phyloP scores from a whole-genome alignment of 2,888 invertebrate genomes.

The Agapostemon virescens region DNA sequence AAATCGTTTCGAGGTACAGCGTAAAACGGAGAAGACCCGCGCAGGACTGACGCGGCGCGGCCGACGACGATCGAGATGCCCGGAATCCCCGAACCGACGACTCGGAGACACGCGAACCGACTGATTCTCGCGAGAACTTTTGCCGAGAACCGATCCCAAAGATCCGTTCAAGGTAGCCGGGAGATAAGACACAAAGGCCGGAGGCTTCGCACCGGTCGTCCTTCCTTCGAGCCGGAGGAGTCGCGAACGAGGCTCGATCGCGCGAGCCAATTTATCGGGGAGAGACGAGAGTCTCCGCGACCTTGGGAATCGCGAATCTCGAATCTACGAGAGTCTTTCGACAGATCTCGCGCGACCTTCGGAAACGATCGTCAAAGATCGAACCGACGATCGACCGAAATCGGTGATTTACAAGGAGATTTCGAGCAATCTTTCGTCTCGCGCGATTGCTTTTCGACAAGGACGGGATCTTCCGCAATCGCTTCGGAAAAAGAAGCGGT shows the following conservation, averaged over 20 bases:
- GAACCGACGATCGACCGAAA: neutral
- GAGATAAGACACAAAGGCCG: constrained; percentile 51
- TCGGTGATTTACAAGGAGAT: neutral
- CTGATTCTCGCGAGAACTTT: constrained; percentile 51
- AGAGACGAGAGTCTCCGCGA: neutral
- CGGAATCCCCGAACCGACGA: constrained; percentile 36
- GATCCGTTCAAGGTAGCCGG: constrained; percentile 37
- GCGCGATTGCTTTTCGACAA: too few relatives aligned
- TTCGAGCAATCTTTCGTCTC: too few relatives aligned
- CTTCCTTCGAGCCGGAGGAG: constrained; percentile 31
- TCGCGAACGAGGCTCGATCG: constrained; percentile 13
- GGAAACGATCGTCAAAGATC: constrained; percentile 1
- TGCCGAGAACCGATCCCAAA: constrained; percentile 46
- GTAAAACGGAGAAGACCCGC: neutral
- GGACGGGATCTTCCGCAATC: neutral
- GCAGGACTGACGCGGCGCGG: neutral
- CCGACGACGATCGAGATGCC: neutral
- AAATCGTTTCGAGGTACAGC: too few relatives aligned
- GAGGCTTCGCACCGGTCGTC: constrained; percentile 45
- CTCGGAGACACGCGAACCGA: constrained; percentile 45
- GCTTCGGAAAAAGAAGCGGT: neutral
- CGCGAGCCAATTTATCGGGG: neutral
- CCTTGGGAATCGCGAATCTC: constrained; percentile 3
- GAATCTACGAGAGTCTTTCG: neutral
- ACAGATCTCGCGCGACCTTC: constrained; percentile 11